These are phyloP conservation scores for Sparidentex hasta DNA, from an alignment of 2,797 vertebrate genomes.

Conservation along the genomic window DNA sequence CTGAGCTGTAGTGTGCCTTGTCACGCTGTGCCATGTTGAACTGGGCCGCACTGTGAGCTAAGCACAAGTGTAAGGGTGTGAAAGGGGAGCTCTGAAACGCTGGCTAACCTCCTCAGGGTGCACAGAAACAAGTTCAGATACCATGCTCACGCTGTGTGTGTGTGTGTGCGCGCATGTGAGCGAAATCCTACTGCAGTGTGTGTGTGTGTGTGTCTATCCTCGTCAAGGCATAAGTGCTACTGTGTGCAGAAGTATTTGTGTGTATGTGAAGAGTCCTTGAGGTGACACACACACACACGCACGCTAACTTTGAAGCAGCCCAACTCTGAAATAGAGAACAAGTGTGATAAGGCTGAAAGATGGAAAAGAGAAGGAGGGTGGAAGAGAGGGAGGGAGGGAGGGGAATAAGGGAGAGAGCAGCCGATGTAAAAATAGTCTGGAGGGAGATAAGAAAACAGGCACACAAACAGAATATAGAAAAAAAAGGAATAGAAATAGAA, in stretches of 20 bases:
- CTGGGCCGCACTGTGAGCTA: slow-evolving; percentile 63
- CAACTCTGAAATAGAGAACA: slow-evolving; percentile 71
- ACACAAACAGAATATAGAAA: slow-evolving; percentile 45
- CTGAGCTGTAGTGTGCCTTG: slow-evolving; percentile 54
- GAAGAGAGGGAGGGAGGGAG: slow-evolving; percentile 31
- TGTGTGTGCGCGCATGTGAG: not conserved
- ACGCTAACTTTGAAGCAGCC: slow-evolving; percentile 59
- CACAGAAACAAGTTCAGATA: slow-evolving; percentile 53
- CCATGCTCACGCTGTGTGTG: slow-evolving; percentile 33
- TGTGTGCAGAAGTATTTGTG: slow-evolving; percentile 18
- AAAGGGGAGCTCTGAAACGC: slow-evolving; percentile 66
- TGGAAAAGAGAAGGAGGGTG: slow-evolving; percentile 36
- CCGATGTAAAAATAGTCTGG: slow-evolving; percentile 74
- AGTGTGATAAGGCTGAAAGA: slow-evolving; percentile 71
- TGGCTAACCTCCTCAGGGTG: slow-evolving; percentile 64
- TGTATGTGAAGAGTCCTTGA: slow-evolving; percentile 57
- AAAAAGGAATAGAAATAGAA: slow-evolving; percentile 21
- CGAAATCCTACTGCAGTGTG: slow-evolving; percentile 6
- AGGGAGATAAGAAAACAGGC: slow-evolving; percentile 59
- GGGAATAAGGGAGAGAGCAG: slow-evolving; percentile 58
- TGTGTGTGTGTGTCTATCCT: slow-evolving; percentile 8
- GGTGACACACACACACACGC: slow-evolving; percentile 38
- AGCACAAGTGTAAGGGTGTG: slow-evolving; percentile 62
- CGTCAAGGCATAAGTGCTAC: slow-evolving; percentile 33
- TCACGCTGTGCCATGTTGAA: slow-evolving; percentile 69